phyloP scores from a whole-genome alignment of 1,140 invertebrate species.

The Neoseiulus cucumeris region DNA sequence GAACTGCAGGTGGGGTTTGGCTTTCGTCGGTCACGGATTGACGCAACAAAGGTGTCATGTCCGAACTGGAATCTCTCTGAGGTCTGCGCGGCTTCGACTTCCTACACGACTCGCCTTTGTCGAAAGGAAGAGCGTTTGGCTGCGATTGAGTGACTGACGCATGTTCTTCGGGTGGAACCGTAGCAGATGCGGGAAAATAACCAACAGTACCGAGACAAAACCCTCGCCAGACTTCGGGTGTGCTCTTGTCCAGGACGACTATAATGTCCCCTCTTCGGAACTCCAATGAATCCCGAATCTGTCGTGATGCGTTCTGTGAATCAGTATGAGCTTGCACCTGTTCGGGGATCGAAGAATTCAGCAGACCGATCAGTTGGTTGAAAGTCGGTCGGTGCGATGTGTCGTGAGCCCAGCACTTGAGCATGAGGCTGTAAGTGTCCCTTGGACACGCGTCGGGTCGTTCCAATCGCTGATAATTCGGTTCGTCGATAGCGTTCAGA shows the following conservation, averaged over 20 bases:
- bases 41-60: neutral
- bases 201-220: neutral
- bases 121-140: neutral
- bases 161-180: neutral
- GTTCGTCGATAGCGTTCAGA: slow-evolving; percentile 80
- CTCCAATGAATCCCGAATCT: neutral
- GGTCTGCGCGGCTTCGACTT: neutral
- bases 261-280: neutral
- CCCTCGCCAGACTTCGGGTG: neutral
- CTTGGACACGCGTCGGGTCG: slow-evolving; percentile 83
- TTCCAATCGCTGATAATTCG: slow-evolving; percentile 59
- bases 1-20: neutral
- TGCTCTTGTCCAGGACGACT: neutral
- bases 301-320: neutral
- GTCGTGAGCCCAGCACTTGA: slow-evolving; percentile 77
- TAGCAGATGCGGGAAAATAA: slow-evolving; percentile 1
- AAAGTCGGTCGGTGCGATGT: slow-evolving; percentile 59
- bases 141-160: neutral
- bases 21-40: neutral
- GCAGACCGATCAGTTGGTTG: slow-evolving; percentile 40
- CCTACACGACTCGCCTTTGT: neutral
- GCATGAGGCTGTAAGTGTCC: slow-evolving; percentile 78
- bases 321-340: neutral
- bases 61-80: slow-evolving; percentile 6
- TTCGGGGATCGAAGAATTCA: slow-evolving; percentile 14